A percentile compares a stretch with the other conserved stretches of the same genome.
Conservation (phyloP, 2,797 vertebrate genomes). For the Emydoidea blandingii region DNA sequence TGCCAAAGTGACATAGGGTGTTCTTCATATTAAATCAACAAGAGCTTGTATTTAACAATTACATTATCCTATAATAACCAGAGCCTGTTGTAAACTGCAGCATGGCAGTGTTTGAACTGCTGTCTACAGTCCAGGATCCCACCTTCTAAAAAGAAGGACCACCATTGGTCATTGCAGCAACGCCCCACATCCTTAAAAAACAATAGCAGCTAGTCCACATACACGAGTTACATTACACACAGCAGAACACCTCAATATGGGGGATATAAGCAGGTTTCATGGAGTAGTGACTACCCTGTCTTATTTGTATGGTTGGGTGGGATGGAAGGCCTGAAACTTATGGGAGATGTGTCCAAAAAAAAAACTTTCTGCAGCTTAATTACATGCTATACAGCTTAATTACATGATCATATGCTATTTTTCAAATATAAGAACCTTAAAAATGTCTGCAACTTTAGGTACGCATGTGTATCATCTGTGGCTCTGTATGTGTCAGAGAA, state of each 20-base stretch:
- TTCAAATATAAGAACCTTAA: neutral
- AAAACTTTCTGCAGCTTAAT: neutral
- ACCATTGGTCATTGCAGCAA: neutral
- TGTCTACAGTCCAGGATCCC: neutral
- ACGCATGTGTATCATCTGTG: neutral
- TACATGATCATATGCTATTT: neutral
- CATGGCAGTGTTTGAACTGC: neutral
- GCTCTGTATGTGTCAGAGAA: neutral
- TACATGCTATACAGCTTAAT: neutral
- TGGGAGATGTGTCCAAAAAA: neutral
- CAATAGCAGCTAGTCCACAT: neutral
- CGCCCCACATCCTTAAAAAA: neutral
- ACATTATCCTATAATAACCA: neutral
- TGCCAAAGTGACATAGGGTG: accelerated
- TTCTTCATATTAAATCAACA: neutral
- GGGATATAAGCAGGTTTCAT: neutral
- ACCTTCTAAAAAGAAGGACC: accelerated
- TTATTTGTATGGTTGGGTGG: neutral
- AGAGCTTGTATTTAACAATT: neutral
- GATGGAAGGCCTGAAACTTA: neutral
- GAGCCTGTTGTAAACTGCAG: neutral
- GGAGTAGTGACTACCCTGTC: neutral
- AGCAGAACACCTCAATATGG: neutral
- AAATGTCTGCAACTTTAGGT: neutral
- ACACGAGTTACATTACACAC: accelerated